Conservation (phyloP, 2,888 invertebrate genomes). For the Lasioglossum figueresi region DNA sequence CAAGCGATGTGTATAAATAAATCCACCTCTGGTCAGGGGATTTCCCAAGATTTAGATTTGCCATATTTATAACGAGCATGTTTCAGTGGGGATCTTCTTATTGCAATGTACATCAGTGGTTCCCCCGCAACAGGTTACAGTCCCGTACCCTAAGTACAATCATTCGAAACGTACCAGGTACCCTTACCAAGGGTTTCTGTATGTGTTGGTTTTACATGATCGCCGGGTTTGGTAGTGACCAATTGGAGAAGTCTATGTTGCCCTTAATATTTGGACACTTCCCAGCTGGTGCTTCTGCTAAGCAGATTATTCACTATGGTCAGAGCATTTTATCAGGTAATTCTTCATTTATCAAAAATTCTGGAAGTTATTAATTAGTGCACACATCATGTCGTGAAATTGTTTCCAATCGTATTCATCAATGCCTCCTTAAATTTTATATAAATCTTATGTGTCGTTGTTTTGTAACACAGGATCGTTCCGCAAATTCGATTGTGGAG, state of each 20-base stretch:
- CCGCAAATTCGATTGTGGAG: slow-evolving; percentile 86
- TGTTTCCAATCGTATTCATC: neutral
- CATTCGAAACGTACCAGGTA: slow-evolving; percentile 77
- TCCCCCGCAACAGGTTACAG: slow-evolving; percentile 80
- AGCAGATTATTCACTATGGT: slow-evolving; percentile 82
- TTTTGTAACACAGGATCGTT: slow-evolving; percentile 85
- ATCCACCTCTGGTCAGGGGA: slow-evolving; percentile 34
- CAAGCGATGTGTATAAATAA: neutral
- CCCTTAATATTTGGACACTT: slow-evolving; percentile 81
- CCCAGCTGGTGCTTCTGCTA: slow-evolving; percentile 83
- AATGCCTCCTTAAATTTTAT: neutral
- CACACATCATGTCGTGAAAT: neutral
- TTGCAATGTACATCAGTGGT: slow-evolving; percentile 81
- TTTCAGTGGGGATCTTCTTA: slow-evolving; percentile 81
- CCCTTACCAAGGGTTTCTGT: slow-evolving; percentile 82
- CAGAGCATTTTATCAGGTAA: slow-evolving; percentile 81
- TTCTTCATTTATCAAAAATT: slow-evolving; percentile 22
- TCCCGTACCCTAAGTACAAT: slow-evolving; percentile 76
- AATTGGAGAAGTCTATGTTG: slow-evolving; percentile 83
- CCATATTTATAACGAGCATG: slow-evolving; percentile 36
- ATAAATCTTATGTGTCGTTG: neutral
- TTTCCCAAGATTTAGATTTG: neutral
- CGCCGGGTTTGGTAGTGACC: slow-evolving; percentile 84
- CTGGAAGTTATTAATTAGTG: neutral
- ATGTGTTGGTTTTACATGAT: slow-evolving; percentile 84